These are phyloP conservation scores for Volucella zonaria DNA, from an alignment of 2,888 invertebrate species.

Conservation along the genomic window DNA sequence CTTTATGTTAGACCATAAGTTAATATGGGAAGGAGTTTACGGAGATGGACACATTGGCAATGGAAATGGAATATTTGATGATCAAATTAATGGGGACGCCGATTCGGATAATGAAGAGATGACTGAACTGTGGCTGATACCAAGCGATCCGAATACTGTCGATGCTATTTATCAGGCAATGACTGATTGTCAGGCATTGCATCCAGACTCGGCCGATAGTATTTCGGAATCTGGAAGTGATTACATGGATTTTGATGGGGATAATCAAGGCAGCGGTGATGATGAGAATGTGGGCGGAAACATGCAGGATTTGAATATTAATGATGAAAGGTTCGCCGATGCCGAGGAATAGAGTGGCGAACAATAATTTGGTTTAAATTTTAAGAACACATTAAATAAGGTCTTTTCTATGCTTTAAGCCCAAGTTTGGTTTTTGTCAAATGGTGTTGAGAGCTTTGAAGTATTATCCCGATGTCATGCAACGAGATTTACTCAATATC, in stretches of 20 bases:
- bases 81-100: constrained; percentile 78
- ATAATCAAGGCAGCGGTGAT: constrained; percentile 72
- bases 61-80: constrained; percentile 71
- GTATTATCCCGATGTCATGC: no score
- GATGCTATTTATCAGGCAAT: constrained; percentile 89
- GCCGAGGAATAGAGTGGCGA: constrained; percentile 78
- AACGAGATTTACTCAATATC: no score
- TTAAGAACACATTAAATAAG: constrained; percentile 59
- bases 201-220: constrained; percentile 89
- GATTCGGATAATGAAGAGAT: constrained; percentile 83
- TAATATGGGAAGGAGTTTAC: constrained; percentile 80
- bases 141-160: constrained; percentile 86
- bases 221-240: constrained; percentile 81
- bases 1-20: constrained; percentile 80
- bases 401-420: constrained; percentile 31
- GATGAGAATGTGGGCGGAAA: constrained; percentile 77
- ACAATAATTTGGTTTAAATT: constrained; percentile 27
- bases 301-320: constrained; percentile 80
- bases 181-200: constrained; percentile 89
- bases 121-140: constrained; percentile 89
- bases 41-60: constrained; percentile 76
- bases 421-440: neutral
- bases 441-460: neutral
- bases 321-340: constrained; percentile 81
- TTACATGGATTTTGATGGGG: constrained; percentile 78